These are phyloP conservation scores for Odontamblyopus lacepedii DNA, from an alignment of 2,797 vertebrate species.

Conservation along the genomic window DNA sequence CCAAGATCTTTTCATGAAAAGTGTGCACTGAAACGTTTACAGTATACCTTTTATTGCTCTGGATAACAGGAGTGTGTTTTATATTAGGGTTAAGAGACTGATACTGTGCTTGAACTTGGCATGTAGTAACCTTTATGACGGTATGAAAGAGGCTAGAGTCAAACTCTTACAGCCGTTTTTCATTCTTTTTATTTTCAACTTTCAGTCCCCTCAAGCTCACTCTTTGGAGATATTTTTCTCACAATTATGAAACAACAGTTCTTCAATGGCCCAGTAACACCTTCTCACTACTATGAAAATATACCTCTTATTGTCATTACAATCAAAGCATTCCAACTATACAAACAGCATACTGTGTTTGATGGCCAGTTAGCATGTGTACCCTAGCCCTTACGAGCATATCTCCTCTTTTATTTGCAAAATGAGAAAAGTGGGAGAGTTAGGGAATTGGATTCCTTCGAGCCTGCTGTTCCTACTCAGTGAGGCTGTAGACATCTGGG, in stretches of 20 bases:
- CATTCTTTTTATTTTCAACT: constrained; percentile 70
- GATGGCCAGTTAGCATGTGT: constrained; percentile 54
- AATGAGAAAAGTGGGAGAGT: constrained; percentile 73
- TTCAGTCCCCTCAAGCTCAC: constrained; percentile 30
- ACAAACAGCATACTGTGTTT: constrained; percentile 41
- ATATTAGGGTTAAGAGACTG: constrained; percentile 74
- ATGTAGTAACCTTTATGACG: constrained; percentile 76
- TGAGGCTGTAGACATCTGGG: constrained; percentile 93
- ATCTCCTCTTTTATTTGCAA: constrained; percentile 74
- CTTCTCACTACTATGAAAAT: constrained; percentile 36
- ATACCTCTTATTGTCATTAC: constrained; percentile 23
- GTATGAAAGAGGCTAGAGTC: constrained; percentile 68
- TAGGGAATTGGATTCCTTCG: constrained; percentile 87
- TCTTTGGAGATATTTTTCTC: constrained; percentile 56
- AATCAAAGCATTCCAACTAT: constrained; percentile 22
- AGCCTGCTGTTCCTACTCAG: constrained; percentile 87
- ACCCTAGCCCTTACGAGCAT: constrained; percentile 57
- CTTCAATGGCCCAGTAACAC: constrained; percentile 30
- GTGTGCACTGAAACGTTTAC: constrained; percentile 28
- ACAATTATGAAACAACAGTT: constrained; percentile 31
- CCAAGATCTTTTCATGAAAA: constrained; percentile 27
- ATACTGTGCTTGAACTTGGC: constrained; percentile 76
- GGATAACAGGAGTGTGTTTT: constrained; percentile 66
- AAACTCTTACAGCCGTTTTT: constrained; percentile 75
- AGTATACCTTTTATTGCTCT: constrained; percentile 38